These are phyloP conservation scores for Drosophila sordidula DNA, from an alignment of 2,888 invertebrate species.

Conservation along the genomic window DNA sequence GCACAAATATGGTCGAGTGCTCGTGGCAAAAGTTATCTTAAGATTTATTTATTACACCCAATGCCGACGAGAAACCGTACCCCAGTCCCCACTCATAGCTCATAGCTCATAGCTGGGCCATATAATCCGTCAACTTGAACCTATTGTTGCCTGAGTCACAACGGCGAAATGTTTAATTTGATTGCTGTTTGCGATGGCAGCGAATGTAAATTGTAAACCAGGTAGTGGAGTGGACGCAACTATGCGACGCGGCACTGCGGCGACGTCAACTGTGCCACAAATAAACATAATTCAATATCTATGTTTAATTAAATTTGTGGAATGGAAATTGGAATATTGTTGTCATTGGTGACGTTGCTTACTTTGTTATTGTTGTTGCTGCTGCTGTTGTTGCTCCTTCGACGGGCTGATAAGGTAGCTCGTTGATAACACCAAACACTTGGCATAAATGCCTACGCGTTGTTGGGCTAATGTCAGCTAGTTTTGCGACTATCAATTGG, in stretches of 20 bases:
- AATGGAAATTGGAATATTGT: slow-evolving; percentile 50
- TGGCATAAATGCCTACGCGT: slow-evolving; percentile 6
- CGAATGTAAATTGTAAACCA: slow-evolving; percentile 21
- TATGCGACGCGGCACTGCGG: not conserved
- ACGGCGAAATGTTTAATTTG: not conserved
- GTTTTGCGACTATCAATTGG: slow-evolving; percentile 8
- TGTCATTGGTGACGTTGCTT: slow-evolving; percentile 49
- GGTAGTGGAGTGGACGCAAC: slow-evolving; percentile 14
- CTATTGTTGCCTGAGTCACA: slow-evolving; percentile 40
- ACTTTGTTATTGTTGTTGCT: slow-evolving; percentile 10
- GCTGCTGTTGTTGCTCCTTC: not conserved
- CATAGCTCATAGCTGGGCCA: slow-evolving; percentile 1
- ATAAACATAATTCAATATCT: slow-evolving; percentile 58
- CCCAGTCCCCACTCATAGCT: not conserved
- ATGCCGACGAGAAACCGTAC: slow-evolving; percentile 33
- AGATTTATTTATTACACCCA: slow-evolving; percentile 63
- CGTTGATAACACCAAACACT: slow-evolving; percentile 15
- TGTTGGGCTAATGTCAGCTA: not conserved
- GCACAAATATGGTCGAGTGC: not conserved
- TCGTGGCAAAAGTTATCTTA: slow-evolving; percentile 46
- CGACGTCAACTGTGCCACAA: slow-evolving; percentile 10
- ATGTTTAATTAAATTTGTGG: slow-evolving; percentile 64
- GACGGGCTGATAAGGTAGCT: slow-evolving; percentile 11
- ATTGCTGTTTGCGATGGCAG: not conserved
- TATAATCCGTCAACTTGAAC: slow-evolving; percentile 39